Conservation (phyloP, 1,140 invertebrate genomes). For the Scaptodrosophila lebanonensis region DNA sequence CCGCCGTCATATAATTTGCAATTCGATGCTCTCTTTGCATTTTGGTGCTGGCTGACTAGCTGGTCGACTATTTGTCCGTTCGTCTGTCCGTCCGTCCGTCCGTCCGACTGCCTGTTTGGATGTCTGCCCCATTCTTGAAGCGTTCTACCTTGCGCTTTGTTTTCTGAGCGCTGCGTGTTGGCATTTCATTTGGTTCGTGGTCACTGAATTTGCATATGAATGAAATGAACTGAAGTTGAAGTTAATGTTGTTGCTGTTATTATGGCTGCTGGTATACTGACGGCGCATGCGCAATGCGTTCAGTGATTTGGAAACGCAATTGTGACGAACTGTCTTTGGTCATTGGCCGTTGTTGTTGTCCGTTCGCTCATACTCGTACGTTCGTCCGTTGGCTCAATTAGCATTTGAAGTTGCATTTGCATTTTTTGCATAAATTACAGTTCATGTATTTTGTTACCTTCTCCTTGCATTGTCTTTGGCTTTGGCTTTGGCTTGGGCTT, state of each 20-base stretch:
- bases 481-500: background rate
- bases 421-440: slow-evolving; percentile 58
- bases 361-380: slow-evolving; percentile 36
- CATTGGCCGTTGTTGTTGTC: background rate
- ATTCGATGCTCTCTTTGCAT: slow-evolving; percentile 74
- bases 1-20: slow-evolving; percentile 54
- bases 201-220: slow-evolving; percentile 69
- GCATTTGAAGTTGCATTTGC: slow-evolving; percentile 74
- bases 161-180: slow-evolving; percentile 68
- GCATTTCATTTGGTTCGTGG: slow-evolving; percentile 64
- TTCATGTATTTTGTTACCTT: background rate
- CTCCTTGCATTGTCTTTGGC: background rate
- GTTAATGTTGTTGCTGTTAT: background rate
- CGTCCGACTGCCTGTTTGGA: too few species aligned
- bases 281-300: slow-evolving; percentile 38
- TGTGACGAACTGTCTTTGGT: slow-evolving; percentile 62
- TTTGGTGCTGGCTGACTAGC: slow-evolving; percentile 8
- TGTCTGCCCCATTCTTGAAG: too few species aligned
- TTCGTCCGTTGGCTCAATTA: slow-evolving; percentile 73
- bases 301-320: slow-evolving; percentile 57
- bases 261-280: slow-evolving; percentile 6
- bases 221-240: slow-evolving; percentile 24
- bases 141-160: too few species aligned
- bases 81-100: too few species aligned
- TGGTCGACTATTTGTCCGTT: too few species aligned